Percentiles rank a stretch among this genome's conserved stretches.
phyloP scores from a whole-genome alignment of 2,113 vertebrate genomes.

The Diglossa brunneiventris region DNA sequence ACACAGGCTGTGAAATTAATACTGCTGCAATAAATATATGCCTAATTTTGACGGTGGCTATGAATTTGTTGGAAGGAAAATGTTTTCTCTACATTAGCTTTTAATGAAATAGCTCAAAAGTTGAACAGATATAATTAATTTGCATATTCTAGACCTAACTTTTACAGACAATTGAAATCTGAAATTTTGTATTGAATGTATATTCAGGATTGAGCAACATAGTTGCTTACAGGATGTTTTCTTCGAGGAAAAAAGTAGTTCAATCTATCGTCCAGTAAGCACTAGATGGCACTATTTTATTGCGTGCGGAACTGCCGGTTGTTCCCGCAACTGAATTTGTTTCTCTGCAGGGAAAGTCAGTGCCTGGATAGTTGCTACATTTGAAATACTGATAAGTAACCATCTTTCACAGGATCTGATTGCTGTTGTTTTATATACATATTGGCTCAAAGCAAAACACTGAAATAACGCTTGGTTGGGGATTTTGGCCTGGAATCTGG shows the following conservation, averaged over 20 bases:
- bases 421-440: not conserved
- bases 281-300: slow-evolving; percentile 41
- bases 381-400: not conserved
- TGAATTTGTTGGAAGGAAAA: not conserved
- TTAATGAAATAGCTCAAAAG: not conserved
- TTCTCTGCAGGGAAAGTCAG: not conserved
- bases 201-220: not conserved
- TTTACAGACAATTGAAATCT: not conserved
- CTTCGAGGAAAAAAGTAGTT: not conserved
- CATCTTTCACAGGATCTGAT: not conserved
- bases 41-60: not conserved
- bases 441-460: not conserved
- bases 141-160: not conserved
- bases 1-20: not conserved
- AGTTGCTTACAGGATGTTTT: not conserved
- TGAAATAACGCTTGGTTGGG: not conserved
- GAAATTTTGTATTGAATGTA: not conserved
- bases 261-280: not conserved
- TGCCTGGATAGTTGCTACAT: not conserved
- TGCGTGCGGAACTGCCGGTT: accelerated
- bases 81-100: not conserved
- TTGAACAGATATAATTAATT: not conserved
- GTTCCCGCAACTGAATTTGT: not conserved
- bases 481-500: not conserved
- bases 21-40: not conserved